Base-by-base conservation (phyloP, 2,888 invertebrate species). In the Eudasyphora cyanicolor region DNA sequence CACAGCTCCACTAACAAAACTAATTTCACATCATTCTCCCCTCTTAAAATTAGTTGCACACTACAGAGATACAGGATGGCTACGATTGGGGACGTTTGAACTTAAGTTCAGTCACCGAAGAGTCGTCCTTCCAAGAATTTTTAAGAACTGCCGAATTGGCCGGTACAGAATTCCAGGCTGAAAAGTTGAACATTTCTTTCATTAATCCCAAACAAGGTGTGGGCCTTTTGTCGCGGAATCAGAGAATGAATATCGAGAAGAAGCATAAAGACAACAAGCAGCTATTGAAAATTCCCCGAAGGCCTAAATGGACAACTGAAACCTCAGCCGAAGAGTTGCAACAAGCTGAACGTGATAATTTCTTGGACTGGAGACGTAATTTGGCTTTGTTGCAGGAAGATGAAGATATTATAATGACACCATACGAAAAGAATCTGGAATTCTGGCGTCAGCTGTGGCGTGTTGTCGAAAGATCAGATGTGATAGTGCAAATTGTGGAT, bases 361-460 rank as follows among this genome's bases (percentile, higher is more conserved):
- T 99, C 90, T 92, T 99, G 0, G 95, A 96, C 77, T 99, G 99
- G 99, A 93, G 99, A 85, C 94, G 97, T 70, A 93, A 95, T 76
- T 93, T 99, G 76, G 96, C 98, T 2, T 91, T 94, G 29, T 90
- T 98, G 17, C 97, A 96, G 91, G 96, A 97, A 86, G 95, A 98
- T 60, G 95, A 95, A 0, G 95, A 95, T 0, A 93, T 99, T 2
- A 93, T 97, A 0, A 92, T 99, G 85, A 99, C 99, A 0, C 99
- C 99, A 0, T 99, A 98, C 92, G 99, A 99, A 90, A 96, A 98
- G 89, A 99, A 99, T 92, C 92, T 99, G 21, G 98, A 99, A 91
- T 97, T 99, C 88, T 99, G 99, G 99, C 94, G 98, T 67, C 99
- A 99, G 91, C 91, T 99, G 38, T 99, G 99, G 99, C 94, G 99